phyloP scores from a whole-genome alignment of 2,888 invertebrate genomes.

The Drosophila lutescens region DNA sequence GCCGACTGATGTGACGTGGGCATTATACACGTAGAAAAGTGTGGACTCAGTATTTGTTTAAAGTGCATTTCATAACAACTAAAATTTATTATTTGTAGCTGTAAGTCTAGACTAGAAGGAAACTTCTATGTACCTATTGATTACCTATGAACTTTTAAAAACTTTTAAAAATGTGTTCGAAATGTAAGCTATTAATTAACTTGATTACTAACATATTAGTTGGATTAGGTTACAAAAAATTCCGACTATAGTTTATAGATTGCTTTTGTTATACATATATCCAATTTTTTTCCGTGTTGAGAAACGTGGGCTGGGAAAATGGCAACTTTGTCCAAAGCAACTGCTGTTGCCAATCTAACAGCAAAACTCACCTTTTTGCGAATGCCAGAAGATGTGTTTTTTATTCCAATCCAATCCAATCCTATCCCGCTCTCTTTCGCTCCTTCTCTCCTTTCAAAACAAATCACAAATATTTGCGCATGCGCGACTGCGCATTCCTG shows the following conservation, averaged over 20 bases:
- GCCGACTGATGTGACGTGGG: constrained; percentile 28
- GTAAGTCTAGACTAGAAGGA: too few relatives aligned
- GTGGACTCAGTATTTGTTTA: background rate
- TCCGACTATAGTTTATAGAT: too few relatives aligned
- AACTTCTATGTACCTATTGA: too few relatives aligned
- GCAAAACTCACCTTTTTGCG: constrained; percentile 29
- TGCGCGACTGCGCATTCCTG: constrained; percentile 69
- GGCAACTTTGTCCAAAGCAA: constrained; percentile 10
- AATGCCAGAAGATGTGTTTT: constrained; percentile 10
- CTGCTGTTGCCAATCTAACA: constrained; percentile 21
- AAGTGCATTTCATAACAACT: too few relatives aligned
- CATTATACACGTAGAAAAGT: constrained; percentile 7
- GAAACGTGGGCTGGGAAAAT: constrained; percentile 25
- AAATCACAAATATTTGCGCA: constrained; percentile 71
- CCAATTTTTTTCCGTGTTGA: background rate
- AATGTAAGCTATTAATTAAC: too few relatives aligned
- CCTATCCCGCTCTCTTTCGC: background rate
- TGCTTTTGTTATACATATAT: too few relatives aligned
- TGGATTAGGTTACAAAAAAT: too few relatives aligned
- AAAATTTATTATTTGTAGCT: too few relatives aligned
- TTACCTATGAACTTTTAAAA: too few relatives aligned
- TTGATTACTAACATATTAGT: too few relatives aligned
- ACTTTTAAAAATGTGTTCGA: too few relatives aligned
- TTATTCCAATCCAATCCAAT: constrained; percentile 29
- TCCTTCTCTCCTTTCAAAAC: constrained; percentile 44